These are phyloP conservation scores for Micoletzkya japonica DNA, from an alignment of 2,888 invertebrate genomes.

Conservation along the genomic window DNA sequence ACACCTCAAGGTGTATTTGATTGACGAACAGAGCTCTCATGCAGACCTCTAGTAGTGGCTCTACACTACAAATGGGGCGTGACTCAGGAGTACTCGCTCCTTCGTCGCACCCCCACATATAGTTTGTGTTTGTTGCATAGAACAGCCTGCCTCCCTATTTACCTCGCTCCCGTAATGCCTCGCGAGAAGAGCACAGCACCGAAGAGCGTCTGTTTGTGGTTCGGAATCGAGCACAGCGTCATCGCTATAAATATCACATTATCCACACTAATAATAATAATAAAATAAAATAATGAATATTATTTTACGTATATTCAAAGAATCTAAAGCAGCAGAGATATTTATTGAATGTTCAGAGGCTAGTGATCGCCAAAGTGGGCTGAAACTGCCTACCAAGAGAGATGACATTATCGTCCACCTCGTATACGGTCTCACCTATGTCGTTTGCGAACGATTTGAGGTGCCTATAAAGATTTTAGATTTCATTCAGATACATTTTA, in stretches of 20 bases:
- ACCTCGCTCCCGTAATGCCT: slow-evolving; percentile 54
- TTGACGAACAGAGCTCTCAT: too few species aligned
- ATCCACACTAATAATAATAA: neutral
- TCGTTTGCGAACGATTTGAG: slow-evolving; percentile 43
- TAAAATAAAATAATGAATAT: neutral
- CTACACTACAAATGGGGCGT: too few species aligned
- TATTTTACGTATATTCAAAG: neutral
- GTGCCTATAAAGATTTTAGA: slow-evolving; percentile 23
- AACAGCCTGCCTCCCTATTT: neutral
- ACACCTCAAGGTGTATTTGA: too few species aligned
- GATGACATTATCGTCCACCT: slow-evolving; percentile 49
- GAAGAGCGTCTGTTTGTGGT: slow-evolving; percentile 46
- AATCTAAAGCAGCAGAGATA: neutral
- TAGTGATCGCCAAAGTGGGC: neutral
- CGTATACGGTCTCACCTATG: slow-evolving; percentile 52
- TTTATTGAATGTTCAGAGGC: neutral
- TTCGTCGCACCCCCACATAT: too few species aligned
- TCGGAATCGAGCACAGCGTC: slow-evolving; percentile 50
- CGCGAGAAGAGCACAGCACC: slow-evolving; percentile 51
- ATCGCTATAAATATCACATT: slow-evolving; percentile 39
- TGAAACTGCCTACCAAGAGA: slow-evolving; percentile 37
- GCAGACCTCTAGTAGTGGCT: too few species aligned
- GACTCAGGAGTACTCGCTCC: too few species aligned
- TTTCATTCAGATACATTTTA: too few species aligned
- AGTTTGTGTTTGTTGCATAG: too few species aligned